phyloP scores from a whole-genome alignment of 1,140 invertebrate species.

The Rhagoletis zephyria region DNA sequence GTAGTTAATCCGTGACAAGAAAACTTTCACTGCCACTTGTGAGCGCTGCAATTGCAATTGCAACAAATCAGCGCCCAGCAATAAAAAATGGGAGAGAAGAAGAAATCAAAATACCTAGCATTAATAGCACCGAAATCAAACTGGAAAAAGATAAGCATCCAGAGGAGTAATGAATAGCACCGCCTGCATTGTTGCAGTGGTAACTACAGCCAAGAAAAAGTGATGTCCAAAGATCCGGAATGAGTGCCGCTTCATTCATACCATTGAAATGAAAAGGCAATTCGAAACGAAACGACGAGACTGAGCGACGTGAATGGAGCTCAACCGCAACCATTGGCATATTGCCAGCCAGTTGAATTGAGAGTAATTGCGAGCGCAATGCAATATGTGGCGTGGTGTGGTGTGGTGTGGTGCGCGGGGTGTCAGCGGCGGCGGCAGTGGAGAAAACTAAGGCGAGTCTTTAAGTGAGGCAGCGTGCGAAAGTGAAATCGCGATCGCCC shows the following conservation, averaged over 20 bases:
- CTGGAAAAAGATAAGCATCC: conserved; percentile 33
- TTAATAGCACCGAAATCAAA: conserved; percentile 19
- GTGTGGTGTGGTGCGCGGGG: background rate
- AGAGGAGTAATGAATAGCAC: background rate
- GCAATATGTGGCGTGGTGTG: background rate
- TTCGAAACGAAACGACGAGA: conserved; percentile 24
- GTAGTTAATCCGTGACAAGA: conserved; percentile 37
- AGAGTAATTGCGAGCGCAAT: no score
- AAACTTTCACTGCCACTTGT: conserved; percentile 50
- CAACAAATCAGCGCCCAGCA: conserved; percentile 5
- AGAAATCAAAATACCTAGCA: background rate
- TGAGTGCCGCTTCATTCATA: background rate
- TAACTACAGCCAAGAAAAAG: background rate
- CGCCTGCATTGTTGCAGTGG: background rate
- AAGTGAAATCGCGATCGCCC: conserved; percentile 37
- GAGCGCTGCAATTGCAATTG: conserved; percentile 20
- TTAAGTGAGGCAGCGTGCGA: conserved; percentile 45
- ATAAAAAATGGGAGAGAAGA: background rate
- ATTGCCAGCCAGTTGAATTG: no score
- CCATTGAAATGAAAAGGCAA: conserved; percentile 20
- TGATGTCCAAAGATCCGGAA: background rate
- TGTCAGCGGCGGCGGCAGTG: background rate
- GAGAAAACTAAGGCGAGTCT: background rate
- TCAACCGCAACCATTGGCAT: background rate
- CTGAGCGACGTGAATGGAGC: background rate